Evolutionary conservation across 2,888 invertebrate genomes (phyloP).

Genomic region (Athalia circularis): DNA sequence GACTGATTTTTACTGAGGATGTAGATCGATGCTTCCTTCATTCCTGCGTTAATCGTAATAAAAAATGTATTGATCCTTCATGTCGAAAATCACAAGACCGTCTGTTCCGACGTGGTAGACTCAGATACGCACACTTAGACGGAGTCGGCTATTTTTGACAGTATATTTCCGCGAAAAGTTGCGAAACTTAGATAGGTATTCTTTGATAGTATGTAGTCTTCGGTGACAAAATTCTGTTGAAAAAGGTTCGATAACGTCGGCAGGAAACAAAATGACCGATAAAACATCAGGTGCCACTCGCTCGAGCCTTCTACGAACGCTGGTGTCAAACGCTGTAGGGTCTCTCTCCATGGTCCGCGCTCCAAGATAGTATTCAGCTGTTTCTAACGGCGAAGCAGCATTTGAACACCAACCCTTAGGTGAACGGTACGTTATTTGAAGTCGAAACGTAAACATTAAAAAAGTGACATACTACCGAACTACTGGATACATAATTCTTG

Average conservation of each 20-base stretch:
- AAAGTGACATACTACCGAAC: neutral
- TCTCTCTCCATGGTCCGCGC: constrained; percentile 46
- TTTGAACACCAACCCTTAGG: neutral
- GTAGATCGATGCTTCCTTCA: constrained; percentile 3
- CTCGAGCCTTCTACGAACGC: constrained; percentile 21
- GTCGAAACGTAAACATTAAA: neutral
- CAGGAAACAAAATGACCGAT: neutral
- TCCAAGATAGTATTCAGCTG: constrained; percentile 1
- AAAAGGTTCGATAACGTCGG: neutral
- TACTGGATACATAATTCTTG: neutral
- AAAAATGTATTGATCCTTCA: neutral
- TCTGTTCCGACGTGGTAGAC: neutral
- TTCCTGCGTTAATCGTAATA: neutral
- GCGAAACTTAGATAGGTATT: neutral
- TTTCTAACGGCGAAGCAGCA: neutral
- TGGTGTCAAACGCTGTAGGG: constrained; percentile 40
- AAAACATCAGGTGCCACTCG: neutral
- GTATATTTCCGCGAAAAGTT: neutral
- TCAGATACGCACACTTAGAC: constrained; percentile 13
- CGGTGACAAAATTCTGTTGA: constrained; percentile 8
- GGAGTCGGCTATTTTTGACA: constrained; percentile 3
- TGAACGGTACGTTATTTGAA: neutral
- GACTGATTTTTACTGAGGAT: constrained; percentile 6
- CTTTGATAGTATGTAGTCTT: constrained; percentile 1
- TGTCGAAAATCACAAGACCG: constrained; percentile 11